phyloP scores from a whole-genome alignment of 2,797 vertebrate genomes.

The Fistularia tabacaria region DNA sequence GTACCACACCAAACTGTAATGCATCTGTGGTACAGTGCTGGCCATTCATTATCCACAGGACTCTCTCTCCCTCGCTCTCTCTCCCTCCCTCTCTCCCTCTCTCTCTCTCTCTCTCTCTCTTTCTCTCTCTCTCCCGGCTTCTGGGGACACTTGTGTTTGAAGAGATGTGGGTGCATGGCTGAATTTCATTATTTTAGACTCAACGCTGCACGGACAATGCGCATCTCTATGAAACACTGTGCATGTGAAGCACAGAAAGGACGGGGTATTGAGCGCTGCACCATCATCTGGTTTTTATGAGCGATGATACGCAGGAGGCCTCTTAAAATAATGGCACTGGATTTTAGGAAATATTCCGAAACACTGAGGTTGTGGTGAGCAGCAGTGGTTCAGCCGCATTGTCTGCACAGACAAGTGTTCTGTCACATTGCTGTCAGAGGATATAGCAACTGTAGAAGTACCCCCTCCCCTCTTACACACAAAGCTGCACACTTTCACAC shows the following conservation, averaged over 20 bases:
- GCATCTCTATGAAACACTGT: too few relatives aligned
- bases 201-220: neutral
- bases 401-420: slow-evolving; percentile 53
- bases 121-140: slow-evolving; percentile 26
- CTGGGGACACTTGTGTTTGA: slow-evolving; percentile 43
- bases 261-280: neutral
- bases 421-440: slow-evolving; percentile 60
- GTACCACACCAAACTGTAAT: slow-evolving; percentile 69
- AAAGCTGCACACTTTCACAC: slow-evolving; percentile 17
- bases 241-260: too few relatives aligned
- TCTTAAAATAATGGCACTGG: slow-evolving; percentile 5
- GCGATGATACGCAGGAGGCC: slow-evolving; percentile 13
- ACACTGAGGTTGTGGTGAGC: slow-evolving; percentile 63
- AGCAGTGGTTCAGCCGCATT: slow-evolving; percentile 61
- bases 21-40: slow-evolving; percentile 59
- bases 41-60: slow-evolving; percentile 64
- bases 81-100: slow-evolving; percentile 21
- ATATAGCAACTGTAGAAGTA: slow-evolving; percentile 63
- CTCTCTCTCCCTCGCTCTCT: slow-evolving; percentile 26
- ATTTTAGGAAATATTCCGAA: slow-evolving; percentile 53
- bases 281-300: slow-evolving; percentile 29
- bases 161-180: slow-evolving; percentile 42
- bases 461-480: slow-evolving; percentile 5
- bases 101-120: slow-evolving; percentile 14
- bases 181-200: slow-evolving; percentile 41